A percentile compares a stretch with the other conserved stretches of the same genome.
Conservation (phyloP, 1,140 invertebrate genomes). For the Papilio aristodemus region DNA sequence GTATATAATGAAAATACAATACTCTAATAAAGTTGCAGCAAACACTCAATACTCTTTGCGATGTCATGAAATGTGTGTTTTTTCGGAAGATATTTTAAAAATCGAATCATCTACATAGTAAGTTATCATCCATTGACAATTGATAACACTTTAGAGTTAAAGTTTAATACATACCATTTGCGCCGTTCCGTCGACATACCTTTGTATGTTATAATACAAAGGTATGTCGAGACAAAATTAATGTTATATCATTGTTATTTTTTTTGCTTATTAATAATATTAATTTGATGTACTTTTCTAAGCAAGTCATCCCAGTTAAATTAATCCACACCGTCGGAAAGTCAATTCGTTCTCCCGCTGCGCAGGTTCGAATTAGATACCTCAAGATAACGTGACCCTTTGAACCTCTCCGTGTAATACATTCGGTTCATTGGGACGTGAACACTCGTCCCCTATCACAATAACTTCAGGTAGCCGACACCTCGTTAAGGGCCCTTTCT, state of each 20-base stretch:
- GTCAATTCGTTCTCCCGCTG: conserved; percentile 18
- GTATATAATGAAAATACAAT: too few species aligned
- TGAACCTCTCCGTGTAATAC: conserved; percentile 41
- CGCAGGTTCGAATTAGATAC: conserved; percentile 18
- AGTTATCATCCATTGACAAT: too few species aligned
- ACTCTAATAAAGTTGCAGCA: too few species aligned
- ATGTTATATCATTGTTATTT: not conserved
- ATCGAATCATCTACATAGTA: too few species aligned
- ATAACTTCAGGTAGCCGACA: conserved; percentile 70
- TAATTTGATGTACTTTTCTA: not conserved
- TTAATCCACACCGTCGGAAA: conserved; percentile 18
- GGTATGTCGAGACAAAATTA: too few species aligned
- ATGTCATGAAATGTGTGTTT: too few species aligned
- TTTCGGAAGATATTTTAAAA: too few species aligned
- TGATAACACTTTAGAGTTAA: too few species aligned
- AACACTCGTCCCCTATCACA: conserved; percentile 65
- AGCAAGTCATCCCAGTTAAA: not conserved
- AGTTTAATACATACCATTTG: too few species aligned
- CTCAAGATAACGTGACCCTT: conserved; percentile 35
- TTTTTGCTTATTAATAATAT: not conserved
- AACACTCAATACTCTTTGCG: too few species aligned
- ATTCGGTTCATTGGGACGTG: conserved; percentile 60
- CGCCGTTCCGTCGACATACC: too few species aligned
- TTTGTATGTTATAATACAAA: too few species aligned
- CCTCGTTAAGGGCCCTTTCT: conserved; percentile 69